Evolutionary conservation across 2,113 vertebrate genomes (phyloP).

Genomic region (Motacilla tschutschensis): DNA sequence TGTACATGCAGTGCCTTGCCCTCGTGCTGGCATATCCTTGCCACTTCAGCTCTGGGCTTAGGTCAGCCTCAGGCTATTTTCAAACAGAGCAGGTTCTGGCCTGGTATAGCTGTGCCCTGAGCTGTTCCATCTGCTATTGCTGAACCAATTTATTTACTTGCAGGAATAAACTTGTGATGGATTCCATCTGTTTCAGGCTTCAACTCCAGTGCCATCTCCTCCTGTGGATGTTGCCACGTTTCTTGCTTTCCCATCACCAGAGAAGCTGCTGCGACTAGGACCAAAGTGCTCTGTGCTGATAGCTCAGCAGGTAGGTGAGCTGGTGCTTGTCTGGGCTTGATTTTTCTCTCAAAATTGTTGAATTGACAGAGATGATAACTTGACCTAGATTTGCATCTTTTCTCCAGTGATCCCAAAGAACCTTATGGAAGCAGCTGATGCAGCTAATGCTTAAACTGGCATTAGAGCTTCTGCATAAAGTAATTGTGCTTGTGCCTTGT

Average conservation of each 20-base stretch:
- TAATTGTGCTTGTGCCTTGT: background rate
- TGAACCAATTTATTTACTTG: background rate
- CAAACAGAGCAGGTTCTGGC: background rate
- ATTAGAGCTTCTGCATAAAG: background rate
- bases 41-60: background rate
- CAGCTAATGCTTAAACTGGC: background rate
- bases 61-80: background rate
- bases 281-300: conserved; percentile 83
- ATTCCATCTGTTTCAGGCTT: conserved; percentile 64
- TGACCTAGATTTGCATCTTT: background rate
- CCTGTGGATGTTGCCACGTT: conserved; percentile 85
- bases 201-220: conserved; percentile 73
- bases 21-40: rapidly evolving
- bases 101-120: background rate
- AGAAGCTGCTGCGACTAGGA: conserved; percentile 90
- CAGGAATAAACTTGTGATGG: background rate
- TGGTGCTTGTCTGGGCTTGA: background rate
- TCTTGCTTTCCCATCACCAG: conserved; percentile 91
- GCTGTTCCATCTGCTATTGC: background rate
- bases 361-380: background rate
- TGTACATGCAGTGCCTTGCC: background rate
- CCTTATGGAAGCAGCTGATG: background rate
- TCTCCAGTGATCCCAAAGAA: background rate
- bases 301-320: conserved; percentile 82
- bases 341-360: background rate